A percentile compares a stretch with the other conserved stretches of the same genome.
Conservation (phyloP, 2,888 invertebrate species). For the Thymelicus sylvestris region DNA sequence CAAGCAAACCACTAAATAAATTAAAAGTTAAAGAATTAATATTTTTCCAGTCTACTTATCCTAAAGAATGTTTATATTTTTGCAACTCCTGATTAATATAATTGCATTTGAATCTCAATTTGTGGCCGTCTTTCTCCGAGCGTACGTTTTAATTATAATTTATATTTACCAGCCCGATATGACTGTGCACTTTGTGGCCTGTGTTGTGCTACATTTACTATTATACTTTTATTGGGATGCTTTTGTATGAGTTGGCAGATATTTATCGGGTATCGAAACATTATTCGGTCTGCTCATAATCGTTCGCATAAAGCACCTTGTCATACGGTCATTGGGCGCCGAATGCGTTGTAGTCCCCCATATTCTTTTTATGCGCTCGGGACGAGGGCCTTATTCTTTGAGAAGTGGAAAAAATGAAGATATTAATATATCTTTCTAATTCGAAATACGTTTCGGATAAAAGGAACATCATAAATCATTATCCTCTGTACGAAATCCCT, state of each 20-base stretch:
- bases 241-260: constrained; percentile 85
- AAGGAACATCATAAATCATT: constrained; percentile 82
- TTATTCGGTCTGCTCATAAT: constrained; percentile 83
- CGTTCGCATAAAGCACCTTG: constrained; percentile 84
- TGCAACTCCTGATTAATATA: constrained; percentile 42
- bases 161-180: constrained; percentile 77
- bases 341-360: constrained; percentile 73
- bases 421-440: constrained; percentile 85
- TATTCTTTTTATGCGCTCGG: constrained; percentile 78
- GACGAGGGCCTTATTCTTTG: constrained; percentile 77
- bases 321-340: constrained; percentile 84
- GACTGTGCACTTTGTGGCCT: constrained; percentile 80
- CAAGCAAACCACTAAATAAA: too few species aligned
- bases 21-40: too few species aligned
- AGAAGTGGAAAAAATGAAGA: constrained; percentile 84
- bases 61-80: background rate
- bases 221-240: constrained; percentile 84
- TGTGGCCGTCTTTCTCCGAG: constrained; percentile 53
- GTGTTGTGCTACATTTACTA: constrained; percentile 82
- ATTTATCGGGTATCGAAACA: constrained; percentile 84
- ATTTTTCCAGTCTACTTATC: too few species aligned
- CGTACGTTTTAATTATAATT: constrained; percentile 72
- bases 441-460: constrained; percentile 83
- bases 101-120: constrained; percentile 8
- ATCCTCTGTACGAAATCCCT: constrained; percentile 68